A percentile compares a stretch with the other conserved stretches of the same genome.
phyloP scores from a whole-genome alignment of 2,797 vertebrate genomes.

The Antennarius maculatus region DNA sequence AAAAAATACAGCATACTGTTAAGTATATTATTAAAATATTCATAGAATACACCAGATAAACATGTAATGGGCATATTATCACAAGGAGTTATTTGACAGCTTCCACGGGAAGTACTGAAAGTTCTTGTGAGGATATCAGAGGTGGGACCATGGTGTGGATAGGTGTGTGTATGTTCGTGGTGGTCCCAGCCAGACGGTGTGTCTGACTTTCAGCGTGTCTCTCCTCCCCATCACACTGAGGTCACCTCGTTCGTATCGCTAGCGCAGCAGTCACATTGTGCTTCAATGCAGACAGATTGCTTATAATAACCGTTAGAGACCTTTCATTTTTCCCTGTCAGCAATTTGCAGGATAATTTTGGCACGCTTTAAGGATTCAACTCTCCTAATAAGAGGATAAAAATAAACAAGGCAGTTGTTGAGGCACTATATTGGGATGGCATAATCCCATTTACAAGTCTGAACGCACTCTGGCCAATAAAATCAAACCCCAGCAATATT shows the following conservation, averaged over 20 bases:
- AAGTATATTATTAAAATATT: neutral
- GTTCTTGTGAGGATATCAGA: constrained; percentile 38
- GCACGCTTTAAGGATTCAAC: constrained; percentile 83
- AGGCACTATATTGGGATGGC: constrained; percentile 83
- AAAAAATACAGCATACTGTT: neutral
- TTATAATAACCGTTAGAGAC: constrained; percentile 86
- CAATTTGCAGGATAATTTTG: constrained; percentile 85
- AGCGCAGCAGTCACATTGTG: constrained; percentile 86
- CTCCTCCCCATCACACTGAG: constrained; percentile 75
- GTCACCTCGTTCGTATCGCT: constrained; percentile 84
- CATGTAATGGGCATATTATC: neutral
- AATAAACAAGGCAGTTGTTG: constrained; percentile 85
- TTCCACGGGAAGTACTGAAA: constrained; percentile 1
- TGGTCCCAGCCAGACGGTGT: constrained; percentile 75
- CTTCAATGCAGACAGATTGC: constrained; percentile 85
- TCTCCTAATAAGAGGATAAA: constrained; percentile 86
- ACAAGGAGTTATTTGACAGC: constrained; percentile 8
- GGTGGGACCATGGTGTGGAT: constrained; percentile 23
- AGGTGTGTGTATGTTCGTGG: constrained; percentile 57
- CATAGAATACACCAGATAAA: neutral
- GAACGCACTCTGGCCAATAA: constrained; percentile 76
- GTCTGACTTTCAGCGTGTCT: constrained; percentile 79
- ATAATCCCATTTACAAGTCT: constrained; percentile 86
- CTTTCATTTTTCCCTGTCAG: constrained; percentile 88
- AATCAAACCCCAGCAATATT: constrained; percentile 73